Conservation (phyloP, 1,140 invertebrate species). For the Reticulitermes speratus region DNA sequence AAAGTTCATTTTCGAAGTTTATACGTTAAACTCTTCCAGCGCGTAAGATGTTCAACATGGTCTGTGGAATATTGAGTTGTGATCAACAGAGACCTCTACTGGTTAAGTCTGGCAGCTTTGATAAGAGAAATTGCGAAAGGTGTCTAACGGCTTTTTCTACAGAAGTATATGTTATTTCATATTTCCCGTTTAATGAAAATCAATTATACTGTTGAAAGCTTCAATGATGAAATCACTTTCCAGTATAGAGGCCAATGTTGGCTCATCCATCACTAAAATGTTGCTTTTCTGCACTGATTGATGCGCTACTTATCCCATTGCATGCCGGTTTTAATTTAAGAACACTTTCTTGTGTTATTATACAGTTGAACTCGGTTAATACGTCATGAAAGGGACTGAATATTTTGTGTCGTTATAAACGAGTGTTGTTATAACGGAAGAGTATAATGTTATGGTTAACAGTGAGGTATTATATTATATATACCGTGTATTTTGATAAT, state of each 20-base stretch:
- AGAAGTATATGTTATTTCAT: constrained; percentile 4
- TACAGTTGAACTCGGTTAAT: no score
- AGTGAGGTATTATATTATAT: no score
- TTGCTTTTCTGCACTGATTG: no score
- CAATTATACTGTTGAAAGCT: neutral
- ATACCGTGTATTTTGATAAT: no score
- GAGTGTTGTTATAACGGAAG: no score
- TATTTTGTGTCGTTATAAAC: no score
- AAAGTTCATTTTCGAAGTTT: constrained; percentile 7
- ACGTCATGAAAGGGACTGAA: no score
- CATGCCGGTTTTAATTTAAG: no score
- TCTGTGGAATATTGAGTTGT: neutral
- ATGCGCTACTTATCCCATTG: no score
- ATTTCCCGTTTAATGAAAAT: neutral
- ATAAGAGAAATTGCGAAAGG: neutral
- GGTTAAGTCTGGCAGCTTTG: neutral
- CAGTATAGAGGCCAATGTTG: neutral
- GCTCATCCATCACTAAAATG: neutral
- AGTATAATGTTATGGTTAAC: no score
- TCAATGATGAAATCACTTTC: neutral
- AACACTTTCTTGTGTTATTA: no score
- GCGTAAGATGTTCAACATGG: neutral
- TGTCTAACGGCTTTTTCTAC: neutral
- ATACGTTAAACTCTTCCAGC: neutral
- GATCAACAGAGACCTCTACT: neutral